Percentiles rank a stretch among this genome's conserved stretches.
Evolutionary conservation across 2,113 vertebrate genomes (phyloP).

Genomic region (Strigops habroptila): DNA sequence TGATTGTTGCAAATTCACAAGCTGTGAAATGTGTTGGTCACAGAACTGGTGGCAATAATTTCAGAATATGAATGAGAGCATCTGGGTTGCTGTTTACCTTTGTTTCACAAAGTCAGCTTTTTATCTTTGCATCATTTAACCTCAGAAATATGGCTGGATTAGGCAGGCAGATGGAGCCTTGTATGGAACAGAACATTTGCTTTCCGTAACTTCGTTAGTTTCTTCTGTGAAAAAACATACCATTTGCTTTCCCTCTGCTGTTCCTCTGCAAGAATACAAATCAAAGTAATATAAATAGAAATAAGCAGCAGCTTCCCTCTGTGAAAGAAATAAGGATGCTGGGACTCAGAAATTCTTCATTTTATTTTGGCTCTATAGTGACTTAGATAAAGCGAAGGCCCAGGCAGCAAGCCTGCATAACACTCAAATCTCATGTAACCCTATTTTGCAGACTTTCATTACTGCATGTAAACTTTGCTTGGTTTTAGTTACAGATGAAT

Average conservation of each 20-base stretch:
- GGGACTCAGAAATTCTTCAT: not conserved
- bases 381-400: not conserved
- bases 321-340: not conserved
- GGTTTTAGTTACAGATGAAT: not conserved
- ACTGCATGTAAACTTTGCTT: not conserved
- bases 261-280: not conserved
- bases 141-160: conserved; percentile 43
- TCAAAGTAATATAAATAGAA: not conserved
- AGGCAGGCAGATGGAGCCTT: not conserved
- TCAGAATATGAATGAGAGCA: conserved; percentile 52
- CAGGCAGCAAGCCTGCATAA: not conserved
- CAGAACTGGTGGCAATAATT: conserved; percentile 51
- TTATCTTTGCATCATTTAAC: conserved; percentile 57
- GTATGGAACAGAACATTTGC: not conserved
- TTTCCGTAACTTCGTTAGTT: not conserved
- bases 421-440: not conserved
- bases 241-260: not conserved
- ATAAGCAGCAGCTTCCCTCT: not conserved
- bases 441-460: not conserved
- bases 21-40: conserved; percentile 60
- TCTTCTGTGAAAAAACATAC: not conserved
- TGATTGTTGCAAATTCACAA: conserved; percentile 51
- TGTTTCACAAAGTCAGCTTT: conserved; percentile 46
- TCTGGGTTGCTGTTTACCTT: conserved; percentile 53
- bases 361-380: not conserved